These are phyloP conservation scores for Saimiri boliviensis DNA, from an alignment of 2,113 vertebrate genomes.

Conservation along the genomic window DNA sequence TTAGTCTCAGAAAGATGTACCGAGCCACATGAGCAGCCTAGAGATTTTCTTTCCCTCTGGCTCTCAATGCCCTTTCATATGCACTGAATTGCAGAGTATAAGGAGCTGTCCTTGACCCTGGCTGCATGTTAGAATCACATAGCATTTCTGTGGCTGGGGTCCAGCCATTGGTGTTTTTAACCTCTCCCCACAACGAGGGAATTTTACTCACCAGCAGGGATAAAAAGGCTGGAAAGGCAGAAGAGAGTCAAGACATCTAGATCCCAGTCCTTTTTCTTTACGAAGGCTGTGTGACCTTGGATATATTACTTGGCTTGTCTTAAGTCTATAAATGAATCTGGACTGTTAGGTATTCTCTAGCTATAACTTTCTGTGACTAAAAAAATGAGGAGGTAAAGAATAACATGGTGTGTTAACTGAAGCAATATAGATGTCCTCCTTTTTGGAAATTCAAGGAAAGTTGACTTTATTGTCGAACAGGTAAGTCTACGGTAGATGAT, in stretches of 20 bases:
- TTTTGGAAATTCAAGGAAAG: slow-evolving; percentile 5
- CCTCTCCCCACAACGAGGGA: fast-evolving
- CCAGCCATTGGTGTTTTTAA: not conserved
- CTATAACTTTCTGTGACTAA: not conserved
- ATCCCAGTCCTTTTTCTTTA: not conserved
- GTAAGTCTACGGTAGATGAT: not conserved
- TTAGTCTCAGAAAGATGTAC: not conserved
- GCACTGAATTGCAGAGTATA: not conserved
- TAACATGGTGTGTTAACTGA: not conserved
- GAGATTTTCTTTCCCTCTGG: not conserved
- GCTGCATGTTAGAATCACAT: not conserved
- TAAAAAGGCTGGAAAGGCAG: not conserved
- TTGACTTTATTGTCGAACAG: not conserved
- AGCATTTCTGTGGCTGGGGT: not conserved
- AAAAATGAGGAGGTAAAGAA: not conserved
- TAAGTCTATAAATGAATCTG: not conserved
- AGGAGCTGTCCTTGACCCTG: fast-evolving
- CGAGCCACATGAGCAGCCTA: not conserved
- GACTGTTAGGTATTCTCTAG: not conserved
- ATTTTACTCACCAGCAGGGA: not conserved
- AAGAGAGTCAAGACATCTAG: not conserved
- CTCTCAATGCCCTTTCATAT: not conserved
- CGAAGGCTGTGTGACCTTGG: not conserved
- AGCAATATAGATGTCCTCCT: not conserved
- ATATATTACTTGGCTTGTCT: not conserved